A percentile compares a stretch with the other conserved stretches of the same genome.
Conservation (phyloP, 2,113 vertebrate genomes). For the Nymphicus hollandicus region DNA sequence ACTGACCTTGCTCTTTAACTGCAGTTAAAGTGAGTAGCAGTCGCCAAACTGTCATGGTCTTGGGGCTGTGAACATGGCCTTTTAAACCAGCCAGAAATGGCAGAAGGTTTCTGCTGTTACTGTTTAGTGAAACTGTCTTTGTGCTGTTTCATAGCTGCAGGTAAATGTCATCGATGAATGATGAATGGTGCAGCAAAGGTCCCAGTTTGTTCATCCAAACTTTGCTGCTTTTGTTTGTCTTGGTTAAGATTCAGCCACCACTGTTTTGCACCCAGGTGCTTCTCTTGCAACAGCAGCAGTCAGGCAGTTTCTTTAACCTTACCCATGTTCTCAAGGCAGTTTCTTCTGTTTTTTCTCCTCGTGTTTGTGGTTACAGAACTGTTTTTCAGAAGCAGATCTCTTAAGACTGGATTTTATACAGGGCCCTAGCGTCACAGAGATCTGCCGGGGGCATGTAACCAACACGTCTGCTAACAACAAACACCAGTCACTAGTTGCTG, state of each 20-base stretch:
- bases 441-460: not conserved
- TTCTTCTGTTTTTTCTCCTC: not conserved
- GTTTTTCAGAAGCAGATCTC: not conserved
- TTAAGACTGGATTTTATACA: not conserved
- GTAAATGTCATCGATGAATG: not conserved
- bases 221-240: not conserved
- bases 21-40: not conserved
- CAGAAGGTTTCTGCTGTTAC: not conserved
- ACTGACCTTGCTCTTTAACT: not conserved
- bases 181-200: not conserved
- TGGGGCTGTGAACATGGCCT: not conserved
- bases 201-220: not conserved
- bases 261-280: not conserved
- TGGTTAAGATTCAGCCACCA: not conserved
- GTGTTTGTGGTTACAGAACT: not conserved
- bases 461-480: not conserved
- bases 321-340: not conserved
- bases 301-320: not conserved
- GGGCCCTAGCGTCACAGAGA: not conserved
- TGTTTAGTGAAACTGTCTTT: not conserved
- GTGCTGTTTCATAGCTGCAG: not conserved
- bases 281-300: not conserved
- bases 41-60: not conserved
- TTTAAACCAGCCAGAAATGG: not conserved
- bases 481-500: not conserved